phyloP scores from a whole-genome alignment of 1,140 invertebrate genomes.

The Pseudomyrmex dendroicus region DNA sequence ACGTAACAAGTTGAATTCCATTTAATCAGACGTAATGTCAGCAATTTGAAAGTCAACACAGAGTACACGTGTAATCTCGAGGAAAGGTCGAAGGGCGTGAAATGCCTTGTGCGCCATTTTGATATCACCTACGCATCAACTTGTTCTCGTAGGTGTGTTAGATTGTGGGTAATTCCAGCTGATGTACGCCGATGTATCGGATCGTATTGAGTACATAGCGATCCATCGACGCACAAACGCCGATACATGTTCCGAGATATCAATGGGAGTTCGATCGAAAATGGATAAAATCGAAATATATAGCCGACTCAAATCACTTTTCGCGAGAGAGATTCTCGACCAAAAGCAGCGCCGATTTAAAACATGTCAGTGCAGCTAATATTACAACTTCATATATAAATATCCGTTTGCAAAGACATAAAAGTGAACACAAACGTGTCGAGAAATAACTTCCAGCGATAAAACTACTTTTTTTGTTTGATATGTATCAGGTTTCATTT shows the following conservation, averaged over 20 bases:
- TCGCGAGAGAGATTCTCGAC: not conserved
- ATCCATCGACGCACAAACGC: slow-evolving; percentile 11
- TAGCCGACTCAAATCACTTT: slow-evolving; percentile 25
- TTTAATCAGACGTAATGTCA: slow-evolving; percentile 4
- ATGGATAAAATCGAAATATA: slow-evolving; percentile 45
- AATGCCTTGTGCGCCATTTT: slow-evolving; percentile 46
- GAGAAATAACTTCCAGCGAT: not conserved
- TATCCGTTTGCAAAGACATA: not conserved
- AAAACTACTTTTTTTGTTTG: not conserved
- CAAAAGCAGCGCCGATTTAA: not conserved
- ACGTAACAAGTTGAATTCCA: not conserved
- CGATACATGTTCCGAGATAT: slow-evolving; percentile 24
- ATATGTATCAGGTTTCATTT: not conserved
- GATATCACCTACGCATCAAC: slow-evolving; percentile 31
- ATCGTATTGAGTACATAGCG: slow-evolving; percentile 25
- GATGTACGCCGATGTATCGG: slow-evolving; percentile 47
- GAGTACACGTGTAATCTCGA: slow-evolving; percentile 36
- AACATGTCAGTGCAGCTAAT: not conserved
- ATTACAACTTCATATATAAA: slow-evolving; percentile 12
- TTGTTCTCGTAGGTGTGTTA: slow-evolving; percentile 27
- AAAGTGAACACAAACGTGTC: not conserved
- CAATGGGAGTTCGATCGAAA: slow-evolving; percentile 45
- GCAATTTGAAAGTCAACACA: slow-evolving; percentile 32
- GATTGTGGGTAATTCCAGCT: slow-evolving; percentile 12
- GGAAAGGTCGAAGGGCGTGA: slow-evolving; percentile 37